These are phyloP conservation scores for Australoheros facetus DNA, from an alignment of 2,797 vertebrate genomes.

Conservation along the genomic window DNA sequence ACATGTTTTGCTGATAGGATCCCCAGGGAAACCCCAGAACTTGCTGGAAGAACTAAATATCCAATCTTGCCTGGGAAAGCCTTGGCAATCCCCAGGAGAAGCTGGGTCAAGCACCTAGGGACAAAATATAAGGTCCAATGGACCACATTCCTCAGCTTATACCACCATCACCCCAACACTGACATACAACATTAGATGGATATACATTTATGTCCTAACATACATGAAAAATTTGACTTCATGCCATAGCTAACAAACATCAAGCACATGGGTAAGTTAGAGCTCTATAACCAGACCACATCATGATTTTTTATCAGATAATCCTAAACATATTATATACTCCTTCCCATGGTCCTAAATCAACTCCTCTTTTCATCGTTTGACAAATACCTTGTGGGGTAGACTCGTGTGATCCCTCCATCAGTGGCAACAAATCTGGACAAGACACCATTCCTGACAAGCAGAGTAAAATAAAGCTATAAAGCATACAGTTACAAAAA, in stretches of 20 bases:
- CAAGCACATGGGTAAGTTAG: not conserved
- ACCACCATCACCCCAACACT: not conserved
- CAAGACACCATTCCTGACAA: constrained; percentile 84
- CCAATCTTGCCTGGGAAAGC: constrained; percentile 7
- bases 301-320: constrained; percentile 26
- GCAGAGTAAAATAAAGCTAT: constrained; percentile 59
- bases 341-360: constrained; percentile 20
- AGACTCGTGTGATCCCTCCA: constrained; percentile 95
- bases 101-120: not conserved
- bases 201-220: not conserved
- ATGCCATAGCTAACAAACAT: constrained; percentile 10
- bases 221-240: not conserved
- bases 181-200: not conserved
- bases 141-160: not conserved
- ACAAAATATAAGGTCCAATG: not conserved
- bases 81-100: constrained; percentile 1
- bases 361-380: not conserved
- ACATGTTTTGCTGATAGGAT: not conserved
- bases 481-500: constrained; percentile 46
- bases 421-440: constrained; percentile 95
- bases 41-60: constrained; percentile 9
- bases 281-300: constrained; percentile 20
- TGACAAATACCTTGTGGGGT: constrained; percentile 89
- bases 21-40: not conserved
- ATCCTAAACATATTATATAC: constrained; percentile 30